phyloP scores from a whole-genome alignment of 92 coral and sea anemone species.

The Paragorgia papillata region DNA sequence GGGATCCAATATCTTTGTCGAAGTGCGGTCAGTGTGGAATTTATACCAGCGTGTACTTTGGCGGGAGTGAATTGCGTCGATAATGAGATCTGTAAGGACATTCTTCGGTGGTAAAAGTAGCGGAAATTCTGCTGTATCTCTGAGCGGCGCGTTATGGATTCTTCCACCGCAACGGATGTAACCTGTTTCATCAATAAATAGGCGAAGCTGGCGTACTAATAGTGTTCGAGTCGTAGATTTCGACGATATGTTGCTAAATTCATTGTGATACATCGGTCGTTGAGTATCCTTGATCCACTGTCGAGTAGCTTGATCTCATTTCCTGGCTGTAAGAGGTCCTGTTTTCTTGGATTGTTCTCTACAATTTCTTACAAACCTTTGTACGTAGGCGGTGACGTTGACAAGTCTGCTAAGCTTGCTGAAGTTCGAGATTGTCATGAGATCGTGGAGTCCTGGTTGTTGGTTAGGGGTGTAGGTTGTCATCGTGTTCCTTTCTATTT shows the following conservation, averaged over 20 bases:
- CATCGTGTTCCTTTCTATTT: no score
- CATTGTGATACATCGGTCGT: conserved; percentile 16
- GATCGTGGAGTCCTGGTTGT: no score
- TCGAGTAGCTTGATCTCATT: no score
- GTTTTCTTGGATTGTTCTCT: neutral
- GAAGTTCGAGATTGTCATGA: no score
- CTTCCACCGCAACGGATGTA: conserved; percentile 60
- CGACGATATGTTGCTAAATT: conserved; percentile 35
- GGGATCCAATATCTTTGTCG: conserved; percentile 58
- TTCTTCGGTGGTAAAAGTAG: conserved; percentile 51
- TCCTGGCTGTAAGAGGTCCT: no score
- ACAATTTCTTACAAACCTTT: conserved; percentile 22
- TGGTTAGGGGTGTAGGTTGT: no score
- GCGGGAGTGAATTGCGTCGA: conserved; percentile 40
- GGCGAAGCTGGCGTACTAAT: conserved; percentile 41
- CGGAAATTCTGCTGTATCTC: conserved; percentile 40
- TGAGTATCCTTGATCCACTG: conserved; percentile 30
- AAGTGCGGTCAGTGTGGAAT: conserved; percentile 38
- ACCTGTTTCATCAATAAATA: conserved; percentile 45
- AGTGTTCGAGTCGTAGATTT: conserved; percentile 1
- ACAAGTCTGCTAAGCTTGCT: conserved; percentile 22
- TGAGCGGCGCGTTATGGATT: conserved; percentile 51
- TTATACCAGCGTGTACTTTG: conserved; percentile 59
- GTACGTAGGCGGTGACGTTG: conserved; percentile 49
- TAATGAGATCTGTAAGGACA: conserved; percentile 40